Conservation (phyloP, 2,888 invertebrate species). For the Sturmia bella region DNA sequence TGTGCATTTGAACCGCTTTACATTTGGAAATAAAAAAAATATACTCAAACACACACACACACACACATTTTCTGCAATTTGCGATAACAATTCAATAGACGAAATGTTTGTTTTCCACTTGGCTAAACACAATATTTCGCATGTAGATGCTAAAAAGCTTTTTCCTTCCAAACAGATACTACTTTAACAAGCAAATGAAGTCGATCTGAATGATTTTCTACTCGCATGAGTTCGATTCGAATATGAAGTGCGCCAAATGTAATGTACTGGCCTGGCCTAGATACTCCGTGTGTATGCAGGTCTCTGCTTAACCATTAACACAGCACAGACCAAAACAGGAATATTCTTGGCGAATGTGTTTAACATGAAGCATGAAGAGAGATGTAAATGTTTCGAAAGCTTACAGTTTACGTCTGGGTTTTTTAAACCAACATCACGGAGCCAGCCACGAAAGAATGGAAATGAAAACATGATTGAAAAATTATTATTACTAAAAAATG, state of each 20-base stretch:
- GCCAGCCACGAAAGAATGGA: too few species aligned
- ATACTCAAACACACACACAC: too few species aligned
- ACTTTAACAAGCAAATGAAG: constrained; percentile 19
- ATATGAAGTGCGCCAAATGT: neutral
- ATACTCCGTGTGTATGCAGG: neutral
- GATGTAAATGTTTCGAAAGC: too few species aligned
- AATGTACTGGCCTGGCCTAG: neutral
- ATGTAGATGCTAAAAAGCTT: constrained; percentile 34
- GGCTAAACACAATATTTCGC: constrained; percentile 48
- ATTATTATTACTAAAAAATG: too few species aligned
- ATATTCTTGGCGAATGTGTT: too few species aligned
- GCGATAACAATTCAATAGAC: constrained; percentile 66
- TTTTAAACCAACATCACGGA: too few species aligned
- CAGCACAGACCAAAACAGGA: neutral
- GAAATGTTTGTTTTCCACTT: constrained; percentile 70
- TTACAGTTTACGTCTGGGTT: too few species aligned
- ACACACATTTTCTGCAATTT: constrained; percentile 48
- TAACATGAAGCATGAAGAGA: too few species aligned
- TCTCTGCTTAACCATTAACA: too few species aligned
- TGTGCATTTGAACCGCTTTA: too few species aligned
- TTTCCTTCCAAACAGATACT: constrained; percentile 30
- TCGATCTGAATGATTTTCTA: constrained; percentile 38
- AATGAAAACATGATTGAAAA: too few species aligned
- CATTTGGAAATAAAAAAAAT: too few species aligned
- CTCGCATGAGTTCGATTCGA: neutral